Conservation (phyloP, 2,888 invertebrate genomes). For the Lycia hirtaria region DNA sequence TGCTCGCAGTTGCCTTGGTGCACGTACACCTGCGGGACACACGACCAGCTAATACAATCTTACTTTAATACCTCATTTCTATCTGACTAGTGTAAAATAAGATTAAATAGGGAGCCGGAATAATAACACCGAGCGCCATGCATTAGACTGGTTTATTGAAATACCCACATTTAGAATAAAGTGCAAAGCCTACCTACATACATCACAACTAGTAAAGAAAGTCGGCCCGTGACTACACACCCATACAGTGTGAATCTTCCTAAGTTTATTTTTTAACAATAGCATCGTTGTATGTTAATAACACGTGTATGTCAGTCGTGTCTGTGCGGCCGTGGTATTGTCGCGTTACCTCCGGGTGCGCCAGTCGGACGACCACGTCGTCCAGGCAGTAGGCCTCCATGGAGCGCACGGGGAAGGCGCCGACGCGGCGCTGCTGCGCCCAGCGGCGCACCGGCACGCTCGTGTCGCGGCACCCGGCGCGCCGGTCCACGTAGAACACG, state of each 20-base stretch:
- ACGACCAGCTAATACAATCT: not conserved
- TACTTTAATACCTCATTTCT: too few relatives aligned
- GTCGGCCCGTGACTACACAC: too few relatives aligned
- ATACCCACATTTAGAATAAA: too few relatives aligned
- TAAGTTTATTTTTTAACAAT: too few relatives aligned
- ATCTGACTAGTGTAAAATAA: too few relatives aligned
- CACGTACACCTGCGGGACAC: slow-evolving; percentile 88
- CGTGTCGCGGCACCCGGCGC: slow-evolving; percentile 65
- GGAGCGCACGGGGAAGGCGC: slow-evolving; percentile 55
- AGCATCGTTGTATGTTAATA: too few relatives aligned
- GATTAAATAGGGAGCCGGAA: too few relatives aligned
- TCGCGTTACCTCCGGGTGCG: slow-evolving; percentile 65
- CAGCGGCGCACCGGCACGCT: slow-evolving; percentile 60
- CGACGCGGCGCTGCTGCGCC: slow-evolving; percentile 58
- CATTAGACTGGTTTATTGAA: too few relatives aligned
- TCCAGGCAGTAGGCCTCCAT: slow-evolving; percentile 53
- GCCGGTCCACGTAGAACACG: slow-evolving; percentile 75
- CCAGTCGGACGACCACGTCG: slow-evolving; percentile 58
- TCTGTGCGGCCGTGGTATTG: not conserved
- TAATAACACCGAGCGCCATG: too few relatives aligned
- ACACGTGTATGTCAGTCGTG: not conserved
- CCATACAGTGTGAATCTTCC: too few relatives aligned
- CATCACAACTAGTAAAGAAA: too few relatives aligned
- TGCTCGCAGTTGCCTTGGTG: slow-evolving; percentile 98
- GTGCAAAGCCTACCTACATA: too few relatives aligned